These are phyloP conservation scores for Lepas anatifera DNA, from an alignment of 2,888 invertebrate genomes.

Conservation along the genomic window DNA sequence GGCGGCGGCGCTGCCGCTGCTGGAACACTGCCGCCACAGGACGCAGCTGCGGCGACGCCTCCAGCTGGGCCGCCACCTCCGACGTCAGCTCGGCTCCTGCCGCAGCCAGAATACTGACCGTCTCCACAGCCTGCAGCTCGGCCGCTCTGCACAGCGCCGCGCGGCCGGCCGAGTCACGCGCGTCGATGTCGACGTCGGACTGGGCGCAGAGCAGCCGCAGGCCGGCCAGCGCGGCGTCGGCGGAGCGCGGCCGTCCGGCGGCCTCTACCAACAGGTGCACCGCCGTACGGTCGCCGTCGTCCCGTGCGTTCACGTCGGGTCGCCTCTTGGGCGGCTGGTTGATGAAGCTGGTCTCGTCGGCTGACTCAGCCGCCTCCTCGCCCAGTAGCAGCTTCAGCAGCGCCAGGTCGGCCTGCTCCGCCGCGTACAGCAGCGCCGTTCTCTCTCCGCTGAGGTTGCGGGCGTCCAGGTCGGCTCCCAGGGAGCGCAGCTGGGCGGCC, in stretches of 20 bases:
- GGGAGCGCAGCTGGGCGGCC: slow-evolving; percentile 63
- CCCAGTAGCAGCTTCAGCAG: slow-evolving; percentile 53
- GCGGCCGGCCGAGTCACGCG: neutral
- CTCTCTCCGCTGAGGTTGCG: neutral
- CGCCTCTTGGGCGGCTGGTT: neutral
- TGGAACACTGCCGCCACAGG: neutral
- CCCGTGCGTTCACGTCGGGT: neutral
- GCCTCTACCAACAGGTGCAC: neutral
- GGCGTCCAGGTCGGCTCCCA: slow-evolving; percentile 61
- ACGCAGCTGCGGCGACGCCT: neutral
- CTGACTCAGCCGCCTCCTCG: neutral
- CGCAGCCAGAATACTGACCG: neutral
- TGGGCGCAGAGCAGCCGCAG: neutral
- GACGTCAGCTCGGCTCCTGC: neutral
- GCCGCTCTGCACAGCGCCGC: neutral
- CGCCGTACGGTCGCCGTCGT: neutral
- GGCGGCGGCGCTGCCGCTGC: neutral
- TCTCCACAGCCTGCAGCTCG: neutral
- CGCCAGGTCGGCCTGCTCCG: slow-evolving; percentile 72
- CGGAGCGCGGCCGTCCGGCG: neutral
- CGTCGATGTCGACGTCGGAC: neutral
- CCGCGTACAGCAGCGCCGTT: slow-evolving; percentile 55
- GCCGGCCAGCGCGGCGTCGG: neutral
- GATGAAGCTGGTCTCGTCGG: neutral
- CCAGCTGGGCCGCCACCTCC: neutral